These are phyloP conservation scores for Pterocles orientalis DNA, from an alignment of 2,113 vertebrate species.

Conservation along the genomic window DNA sequence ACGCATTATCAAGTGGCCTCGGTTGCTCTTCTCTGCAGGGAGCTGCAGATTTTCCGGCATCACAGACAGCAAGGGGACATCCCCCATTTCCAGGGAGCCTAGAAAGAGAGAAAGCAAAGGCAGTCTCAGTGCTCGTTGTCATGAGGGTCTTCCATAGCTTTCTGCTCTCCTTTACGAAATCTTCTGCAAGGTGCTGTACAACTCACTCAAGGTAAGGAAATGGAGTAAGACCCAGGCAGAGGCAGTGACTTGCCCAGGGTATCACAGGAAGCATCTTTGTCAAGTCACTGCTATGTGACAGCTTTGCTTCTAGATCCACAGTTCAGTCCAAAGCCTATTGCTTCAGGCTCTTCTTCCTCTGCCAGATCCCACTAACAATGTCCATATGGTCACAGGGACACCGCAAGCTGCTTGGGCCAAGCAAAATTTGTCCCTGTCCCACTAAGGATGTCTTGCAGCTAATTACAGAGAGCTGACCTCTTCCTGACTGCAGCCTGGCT, in stretches of 20 bases:
- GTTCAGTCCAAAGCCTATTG: neutral
- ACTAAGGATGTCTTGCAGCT: neutral
- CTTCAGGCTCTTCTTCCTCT: neutral
- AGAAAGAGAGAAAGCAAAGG: constrained; percentile 1
- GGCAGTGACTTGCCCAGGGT: neutral
- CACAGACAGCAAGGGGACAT: constrained; percentile 86
- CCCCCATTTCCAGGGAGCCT: constrained; percentile 78
- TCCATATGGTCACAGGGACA: neutral
- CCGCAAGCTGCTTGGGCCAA: neutral
- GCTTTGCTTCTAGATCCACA: neutral
- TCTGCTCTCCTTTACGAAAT: neutral
- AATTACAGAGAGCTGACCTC: neutral
- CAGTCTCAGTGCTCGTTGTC: neutral
- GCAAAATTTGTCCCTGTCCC: neutral
- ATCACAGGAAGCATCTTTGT: neutral
- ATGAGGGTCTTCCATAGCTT: neutral
- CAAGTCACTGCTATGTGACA: neutral
- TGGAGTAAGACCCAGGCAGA: neutral
- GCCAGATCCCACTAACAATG: neutral
- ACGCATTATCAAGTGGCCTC: constrained; percentile 84
- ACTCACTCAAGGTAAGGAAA: neutral
- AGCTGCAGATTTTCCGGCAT: constrained; percentile 74
- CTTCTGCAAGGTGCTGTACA: neutral
- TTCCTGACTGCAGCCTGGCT: neutral
- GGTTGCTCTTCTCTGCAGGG: constrained; percentile 53